Base-by-base conservation (phyloP, 2,113 vertebrate species). In the Dasypus novemcinctus region DNA sequence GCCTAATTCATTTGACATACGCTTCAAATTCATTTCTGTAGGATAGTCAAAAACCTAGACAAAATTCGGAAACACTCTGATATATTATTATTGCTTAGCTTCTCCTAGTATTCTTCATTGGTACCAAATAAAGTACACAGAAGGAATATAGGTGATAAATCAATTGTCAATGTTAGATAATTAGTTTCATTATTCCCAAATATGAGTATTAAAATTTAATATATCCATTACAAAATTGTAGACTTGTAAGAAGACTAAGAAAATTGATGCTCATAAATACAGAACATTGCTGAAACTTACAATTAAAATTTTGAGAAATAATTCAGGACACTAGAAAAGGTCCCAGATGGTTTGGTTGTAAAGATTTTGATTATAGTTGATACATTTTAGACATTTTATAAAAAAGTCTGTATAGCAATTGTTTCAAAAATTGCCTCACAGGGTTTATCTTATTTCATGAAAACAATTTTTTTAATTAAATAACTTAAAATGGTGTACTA, bases 151-250 rank as follows among this genome's bases (percentile, higher is more conserved):
- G 43, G 15, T 90, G 66, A 95, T 76, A 94, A 93, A 94, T 72
- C 27, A 71, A 2, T 75, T 95, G 25, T 95, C 82, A 92, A 1
- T 90, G 43, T 75, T 61, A 75, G 52, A 49, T 92, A 91, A 93
- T 97, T 87, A 93, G 33, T 80, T 95, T 57, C 8, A 63, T 96
- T 87, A 79, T 96, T 68, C 12, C 7, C 13, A 95, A 63, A 66
- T 87, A 87, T 94, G 91, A 96, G 52, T 81, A 86, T 95, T 82
- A 96, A 96, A 87, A 10, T 93, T 95, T 95, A 94, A 94, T 79
- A 61, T 64, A 69, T 43, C 25, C 31, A 71, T 94, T 94, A 69
- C 0, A 93, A 81, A 88, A 75, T 64, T 85, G 3, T 23, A 89
- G 29, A 91, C 57, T 94, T 89, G 17, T 75, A 57, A 96, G n/a